A percentile compares a stretch with the other conserved stretches of the same genome.
Conservation (phyloP, 2,113 vertebrate genomes). For the Channa argus region DNA sequence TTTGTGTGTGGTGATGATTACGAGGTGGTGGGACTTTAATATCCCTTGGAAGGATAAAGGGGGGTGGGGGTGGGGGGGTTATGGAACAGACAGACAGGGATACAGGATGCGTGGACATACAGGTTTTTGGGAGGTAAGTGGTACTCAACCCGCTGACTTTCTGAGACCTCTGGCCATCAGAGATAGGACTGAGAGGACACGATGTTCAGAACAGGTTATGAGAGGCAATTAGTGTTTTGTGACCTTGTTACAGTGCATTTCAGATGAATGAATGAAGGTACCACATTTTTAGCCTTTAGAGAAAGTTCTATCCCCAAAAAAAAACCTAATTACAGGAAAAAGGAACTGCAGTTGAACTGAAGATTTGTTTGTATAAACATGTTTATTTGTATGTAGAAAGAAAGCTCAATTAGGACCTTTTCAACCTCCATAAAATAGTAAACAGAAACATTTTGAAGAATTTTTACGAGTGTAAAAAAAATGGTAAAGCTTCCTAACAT, state of each 20-base stretch:
- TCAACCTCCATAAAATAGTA: too few relatives aligned
- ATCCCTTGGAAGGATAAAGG: conserved; percentile 41
- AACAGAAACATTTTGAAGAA: too few relatives aligned
- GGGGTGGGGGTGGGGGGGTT: conserved; percentile 38
- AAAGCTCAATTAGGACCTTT: too few relatives aligned
- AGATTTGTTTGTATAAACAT: too few relatives aligned
- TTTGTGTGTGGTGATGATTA: conserved; percentile 32
- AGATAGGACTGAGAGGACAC: background rate
- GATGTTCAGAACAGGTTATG: conserved; percentile 10
- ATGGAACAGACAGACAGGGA: conserved; percentile 51
- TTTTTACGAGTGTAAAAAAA: too few relatives aligned
- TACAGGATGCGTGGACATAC: conserved; percentile 26
- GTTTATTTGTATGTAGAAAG: too few relatives aligned
- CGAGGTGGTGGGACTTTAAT: conserved; percentile 54
- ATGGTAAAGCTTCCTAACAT: too few relatives aligned
- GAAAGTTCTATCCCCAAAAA: too few relatives aligned
- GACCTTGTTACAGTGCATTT: background rate
- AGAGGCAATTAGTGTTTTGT: conserved; percentile 13
- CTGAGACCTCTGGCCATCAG: conserved; percentile 29
- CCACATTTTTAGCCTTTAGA: too few relatives aligned
- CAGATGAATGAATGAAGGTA: too few relatives aligned
- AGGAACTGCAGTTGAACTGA: too few relatives aligned
- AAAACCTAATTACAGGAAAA: too few relatives aligned
- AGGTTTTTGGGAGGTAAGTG: conserved; percentile 26
- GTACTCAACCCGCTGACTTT: conserved; percentile 17